Conservation (phyloP, 2,888 invertebrate genomes). For the Tetragonisca angustula region DNA sequence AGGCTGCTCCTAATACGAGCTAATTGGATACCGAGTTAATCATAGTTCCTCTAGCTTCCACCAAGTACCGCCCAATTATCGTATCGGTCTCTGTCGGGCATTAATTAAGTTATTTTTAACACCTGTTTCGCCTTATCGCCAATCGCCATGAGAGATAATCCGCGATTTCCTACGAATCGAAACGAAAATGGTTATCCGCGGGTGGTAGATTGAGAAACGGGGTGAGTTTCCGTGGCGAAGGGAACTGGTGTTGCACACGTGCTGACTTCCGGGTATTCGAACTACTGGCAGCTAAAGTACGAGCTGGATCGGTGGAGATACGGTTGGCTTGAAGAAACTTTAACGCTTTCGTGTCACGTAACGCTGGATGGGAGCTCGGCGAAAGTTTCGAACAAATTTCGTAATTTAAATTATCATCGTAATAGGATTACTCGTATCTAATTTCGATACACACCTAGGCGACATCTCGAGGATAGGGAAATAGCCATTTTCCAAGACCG, state of each 20-base stretch:
- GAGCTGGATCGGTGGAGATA: constrained; percentile 10
- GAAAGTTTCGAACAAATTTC: background rate
- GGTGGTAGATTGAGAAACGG: constrained; percentile 30
- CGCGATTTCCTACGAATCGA: background rate
- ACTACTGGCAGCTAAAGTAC: background rate
- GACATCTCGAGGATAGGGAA: background rate
- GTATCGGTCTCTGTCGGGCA: constrained; percentile 68
- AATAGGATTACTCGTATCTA: background rate
- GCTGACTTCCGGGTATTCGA: constrained; percentile 10
- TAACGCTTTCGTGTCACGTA: background rate
- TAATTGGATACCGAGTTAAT: constrained; percentile 80
- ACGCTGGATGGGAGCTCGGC: background rate
- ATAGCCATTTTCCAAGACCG: background rate
- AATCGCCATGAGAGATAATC: background rate
- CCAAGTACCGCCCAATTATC: constrained; percentile 75
- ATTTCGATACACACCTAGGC: background rate
- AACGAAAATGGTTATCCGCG: background rate
- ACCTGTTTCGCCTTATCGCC: constrained; percentile 49
- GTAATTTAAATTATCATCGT: background rate
- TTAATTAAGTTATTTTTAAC: constrained; percentile 81
- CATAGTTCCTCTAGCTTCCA: constrained; percentile 65
- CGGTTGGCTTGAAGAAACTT: background rate
- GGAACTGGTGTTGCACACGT: background rate
- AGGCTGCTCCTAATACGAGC: constrained; percentile 74
- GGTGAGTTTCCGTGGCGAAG: constrained; percentile 2